These are phyloP conservation scores for Brachyalestes nurse DNA, from an alignment of 2,797 vertebrate genomes.

Conservation along the genomic window DNA sequence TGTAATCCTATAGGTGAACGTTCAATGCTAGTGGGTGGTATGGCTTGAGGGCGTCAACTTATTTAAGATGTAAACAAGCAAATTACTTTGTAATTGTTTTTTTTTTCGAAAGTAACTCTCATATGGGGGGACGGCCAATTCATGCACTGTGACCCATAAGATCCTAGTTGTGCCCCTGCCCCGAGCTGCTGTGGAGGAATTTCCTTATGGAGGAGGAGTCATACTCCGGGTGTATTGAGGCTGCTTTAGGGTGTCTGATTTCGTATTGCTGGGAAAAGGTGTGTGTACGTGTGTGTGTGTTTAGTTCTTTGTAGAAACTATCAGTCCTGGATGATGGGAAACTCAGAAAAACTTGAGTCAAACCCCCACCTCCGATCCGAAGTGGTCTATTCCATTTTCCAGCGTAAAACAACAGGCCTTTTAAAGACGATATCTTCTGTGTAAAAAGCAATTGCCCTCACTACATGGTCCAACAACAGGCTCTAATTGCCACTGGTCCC, in stretches of 20 bases:
- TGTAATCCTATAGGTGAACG: too few relatives aligned
- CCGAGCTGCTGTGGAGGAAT: constrained; percentile 40
- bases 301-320: background rate
- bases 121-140: too few relatives aligned
- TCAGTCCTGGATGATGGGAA: background rate
- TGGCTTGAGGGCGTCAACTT: too few relatives aligned
- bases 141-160: too few relatives aligned
- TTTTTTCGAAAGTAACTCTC: too few relatives aligned
- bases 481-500: constrained; percentile 79
- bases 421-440: constrained; percentile 91
- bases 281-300: background rate
- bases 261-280: constrained; percentile 40
- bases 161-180: background rate
- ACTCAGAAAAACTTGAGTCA: background rate
- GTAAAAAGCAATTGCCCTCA: constrained; percentile 82
- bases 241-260: constrained; percentile 47
- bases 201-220: constrained; percentile 38
- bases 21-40: too few relatives aligned
- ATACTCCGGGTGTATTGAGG: constrained; percentile 43
- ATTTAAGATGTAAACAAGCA: too few relatives aligned
- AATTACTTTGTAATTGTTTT: too few relatives aligned
- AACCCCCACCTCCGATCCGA: constrained; percentile 77
- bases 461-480: constrained; percentile 78
- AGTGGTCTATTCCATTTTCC: constrained; percentile 73
- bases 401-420: constrained; percentile 82